These are phyloP conservation scores for Haliaeetus leucogaster DNA, from an alignment of 2,113 vertebrate species.

Conservation along the genomic window DNA sequence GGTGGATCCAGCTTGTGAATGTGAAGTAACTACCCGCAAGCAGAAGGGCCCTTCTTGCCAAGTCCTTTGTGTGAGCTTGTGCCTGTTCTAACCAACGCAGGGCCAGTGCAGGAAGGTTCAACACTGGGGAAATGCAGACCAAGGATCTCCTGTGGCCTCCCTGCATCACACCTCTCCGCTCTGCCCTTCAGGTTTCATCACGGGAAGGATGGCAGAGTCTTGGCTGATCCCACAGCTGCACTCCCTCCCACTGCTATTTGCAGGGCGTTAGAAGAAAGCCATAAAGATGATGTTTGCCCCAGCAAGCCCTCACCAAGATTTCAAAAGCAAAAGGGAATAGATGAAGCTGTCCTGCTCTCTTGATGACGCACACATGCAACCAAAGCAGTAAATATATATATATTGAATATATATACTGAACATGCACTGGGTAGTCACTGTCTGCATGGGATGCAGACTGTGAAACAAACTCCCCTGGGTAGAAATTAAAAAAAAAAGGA, in stretches of 20 bases:
- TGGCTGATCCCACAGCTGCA: background rate
- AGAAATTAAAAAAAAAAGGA: background rate
- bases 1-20: background rate
- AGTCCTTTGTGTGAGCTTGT: background rate
- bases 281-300: background rate
- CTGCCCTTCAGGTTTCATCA: background rate
- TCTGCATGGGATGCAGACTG: background rate
- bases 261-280: background rate
- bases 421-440: background rate
- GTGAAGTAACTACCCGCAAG: background rate
- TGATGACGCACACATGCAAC: background rate
- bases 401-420: background rate
- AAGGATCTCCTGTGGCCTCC: background rate
- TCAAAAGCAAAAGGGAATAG: background rate
- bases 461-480: background rate
- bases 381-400: background rate
- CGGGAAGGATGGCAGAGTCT: accelerated
- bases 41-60: background rate
- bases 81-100: background rate
- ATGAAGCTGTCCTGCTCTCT: background rate
- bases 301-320: background rate
- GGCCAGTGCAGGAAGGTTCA: background rate
- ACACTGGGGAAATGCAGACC: accelerated
- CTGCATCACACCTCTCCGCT: background rate
- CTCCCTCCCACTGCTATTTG: background rate